Conservation (phyloP, 2,113 vertebrate species). For the Gallinago paraguaiae region DNA sequence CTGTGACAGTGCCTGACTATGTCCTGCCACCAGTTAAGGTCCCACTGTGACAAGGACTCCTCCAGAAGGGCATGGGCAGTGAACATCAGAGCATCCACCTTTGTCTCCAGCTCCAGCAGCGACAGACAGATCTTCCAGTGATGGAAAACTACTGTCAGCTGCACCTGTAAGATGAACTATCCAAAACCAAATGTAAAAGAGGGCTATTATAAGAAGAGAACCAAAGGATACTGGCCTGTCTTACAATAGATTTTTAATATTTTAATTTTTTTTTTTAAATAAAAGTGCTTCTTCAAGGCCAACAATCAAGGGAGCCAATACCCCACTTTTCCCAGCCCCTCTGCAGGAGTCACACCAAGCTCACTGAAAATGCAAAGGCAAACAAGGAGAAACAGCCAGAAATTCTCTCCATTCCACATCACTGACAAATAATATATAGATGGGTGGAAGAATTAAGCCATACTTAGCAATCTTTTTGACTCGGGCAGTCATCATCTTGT, state of each 20-base stretch:
- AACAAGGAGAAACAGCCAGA: background rate
- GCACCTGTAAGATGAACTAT: background rate
- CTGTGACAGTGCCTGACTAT: background rate
- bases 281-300: background rate
- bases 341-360: background rate
- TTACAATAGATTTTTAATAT: background rate
- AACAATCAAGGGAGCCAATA: background rate
- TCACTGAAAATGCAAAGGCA: background rate
- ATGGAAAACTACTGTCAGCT: background rate
- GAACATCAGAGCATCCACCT: fast-evolving
- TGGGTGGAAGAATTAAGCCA: background rate
- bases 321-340: background rate
- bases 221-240: background rate
- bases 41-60: background rate
- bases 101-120: background rate
- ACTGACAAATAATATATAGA: background rate
- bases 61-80: background rate
- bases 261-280: background rate
- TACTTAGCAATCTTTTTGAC: background rate
- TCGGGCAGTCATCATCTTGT: background rate
- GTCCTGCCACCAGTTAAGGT: background rate
- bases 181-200: background rate
- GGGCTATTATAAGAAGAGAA: background rate
- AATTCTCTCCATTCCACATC: background rate
- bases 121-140: background rate